These are phyloP conservation scores for Aphelocoma californica DNA, from an alignment of 2,797 vertebrate species.

Conservation along the genomic window DNA sequence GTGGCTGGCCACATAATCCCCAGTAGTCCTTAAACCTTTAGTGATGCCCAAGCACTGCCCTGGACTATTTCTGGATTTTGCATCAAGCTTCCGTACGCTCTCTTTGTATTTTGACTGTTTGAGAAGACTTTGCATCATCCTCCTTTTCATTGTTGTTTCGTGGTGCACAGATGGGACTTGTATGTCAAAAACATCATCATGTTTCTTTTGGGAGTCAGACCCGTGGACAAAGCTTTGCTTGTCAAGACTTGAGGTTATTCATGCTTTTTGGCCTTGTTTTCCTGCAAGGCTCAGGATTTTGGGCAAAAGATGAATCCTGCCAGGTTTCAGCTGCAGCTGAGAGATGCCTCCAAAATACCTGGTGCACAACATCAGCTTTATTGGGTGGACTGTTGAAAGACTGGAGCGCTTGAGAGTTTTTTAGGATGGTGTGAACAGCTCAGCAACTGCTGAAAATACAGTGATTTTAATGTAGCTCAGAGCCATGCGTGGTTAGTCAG, in stretches of 20 bases:
- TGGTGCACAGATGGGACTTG: not conserved
- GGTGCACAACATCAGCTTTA: not conserved
- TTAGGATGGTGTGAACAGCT: not conserved
- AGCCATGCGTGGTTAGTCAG: not conserved
- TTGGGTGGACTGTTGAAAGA: not conserved
- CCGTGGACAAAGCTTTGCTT: not conserved
- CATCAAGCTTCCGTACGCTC: slow-evolving; percentile 16
- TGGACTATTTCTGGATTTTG: slow-evolving; percentile 37
- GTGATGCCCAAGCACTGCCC: slow-evolving; percentile 9
- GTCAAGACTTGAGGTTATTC: not conserved
- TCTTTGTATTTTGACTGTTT: slow-evolving; percentile 28
- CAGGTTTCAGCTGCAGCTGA: not conserved
- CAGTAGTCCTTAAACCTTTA: slow-evolving; percentile 43
- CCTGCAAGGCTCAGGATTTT: not conserved
- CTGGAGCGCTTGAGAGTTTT: not conserved
- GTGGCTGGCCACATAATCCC: slow-evolving; percentile 49
- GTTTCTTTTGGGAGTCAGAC: not conserved
- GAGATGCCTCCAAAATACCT: not conserved
- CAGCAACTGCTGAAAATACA: slow-evolving; percentile 13
- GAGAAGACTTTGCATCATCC: slow-evolving; percentile 2
- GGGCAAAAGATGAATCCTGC: not conserved
- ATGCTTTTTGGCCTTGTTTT: not conserved
- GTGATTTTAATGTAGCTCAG: slow-evolving; percentile 23
- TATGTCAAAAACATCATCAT: not conserved
- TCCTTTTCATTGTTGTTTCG: not conserved